Base-by-base conservation (phyloP, 2,113 vertebrate genomes). In the Morone chrysops region DNA sequence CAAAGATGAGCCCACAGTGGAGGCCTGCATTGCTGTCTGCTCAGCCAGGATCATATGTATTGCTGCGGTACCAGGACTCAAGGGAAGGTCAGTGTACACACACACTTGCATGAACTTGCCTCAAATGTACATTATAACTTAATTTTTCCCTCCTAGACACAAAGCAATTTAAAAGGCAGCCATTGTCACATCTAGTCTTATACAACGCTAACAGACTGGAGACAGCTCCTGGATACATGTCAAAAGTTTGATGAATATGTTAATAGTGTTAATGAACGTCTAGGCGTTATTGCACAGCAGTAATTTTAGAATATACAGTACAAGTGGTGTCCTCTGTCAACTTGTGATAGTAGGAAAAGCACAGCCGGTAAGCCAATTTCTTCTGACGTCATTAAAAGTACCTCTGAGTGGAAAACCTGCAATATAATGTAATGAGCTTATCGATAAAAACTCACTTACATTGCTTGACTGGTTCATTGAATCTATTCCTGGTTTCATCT, bases 11-110 rank as follows among this genome's bases (percentile, higher is more conserved):
- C 98, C 98, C 17, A 98, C 97, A 0, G 98, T 99, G 77, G 98
- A 99, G 90, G 98, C 98, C 2, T 99, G 98, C 85, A 99, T 99
- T 9, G 98, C 98, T 0, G 98, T 99, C 85, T 99, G 98, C 92
- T 99, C 98, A 0, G 98, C 98, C 0, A 94, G 98, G 75, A 99
- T 99, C 94, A 97, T 99, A 88, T 99, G 98, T 91, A 98, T 99
- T 0, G 97, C 97, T 53, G 96, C 98, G 0, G 98, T 99, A 70
- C 98, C 98, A 0, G 98, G 98, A n/a, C 96, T 99, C 77, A 97
- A 97, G 90, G 94, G 93, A 70, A 87, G 86, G 22, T 95, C 59
- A 57, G 94, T 63, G 16, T 16, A 5, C 36, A 14, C 8, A 22
- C n/a, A 38, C 38, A 38, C 14, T 57, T n/a, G 10, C 18, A 4